A percentile compares a stretch with the other conserved stretches of the same genome.
phyloP scores from a whole-genome alignment of 2,797 vertebrate genomes.

The Spatula clypeata region DNA sequence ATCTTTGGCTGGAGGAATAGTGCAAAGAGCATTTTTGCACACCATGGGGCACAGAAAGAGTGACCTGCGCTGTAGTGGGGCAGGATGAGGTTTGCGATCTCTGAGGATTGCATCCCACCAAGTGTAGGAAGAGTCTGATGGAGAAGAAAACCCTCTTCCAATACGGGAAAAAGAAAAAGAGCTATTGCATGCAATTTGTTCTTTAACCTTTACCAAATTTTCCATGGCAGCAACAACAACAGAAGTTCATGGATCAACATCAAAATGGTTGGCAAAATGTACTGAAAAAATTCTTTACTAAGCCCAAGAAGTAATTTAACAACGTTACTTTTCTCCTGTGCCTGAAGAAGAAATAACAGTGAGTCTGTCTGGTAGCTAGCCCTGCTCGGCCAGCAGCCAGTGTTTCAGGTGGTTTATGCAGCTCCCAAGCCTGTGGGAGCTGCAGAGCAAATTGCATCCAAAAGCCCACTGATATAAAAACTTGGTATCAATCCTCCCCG shows the following conservation, averaged over 20 bases:
- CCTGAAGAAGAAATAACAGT: accelerated
- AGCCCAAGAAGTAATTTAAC: background rate
- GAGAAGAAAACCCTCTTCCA: background rate
- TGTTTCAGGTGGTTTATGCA: background rate
- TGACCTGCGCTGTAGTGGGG: background rate
- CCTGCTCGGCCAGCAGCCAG: accelerated
- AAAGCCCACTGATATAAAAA: accelerated
- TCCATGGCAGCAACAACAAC: background rate
- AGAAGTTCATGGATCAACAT: background rate
- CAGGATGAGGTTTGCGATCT: background rate
- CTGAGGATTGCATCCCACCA: background rate
- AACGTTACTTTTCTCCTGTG: background rate
- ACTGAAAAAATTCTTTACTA: background rate
- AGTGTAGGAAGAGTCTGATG: background rate
- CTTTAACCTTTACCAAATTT: background rate
- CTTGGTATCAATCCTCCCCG: background rate
- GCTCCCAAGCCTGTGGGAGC: background rate
- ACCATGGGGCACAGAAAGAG: background rate
- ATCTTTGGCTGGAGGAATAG: background rate
- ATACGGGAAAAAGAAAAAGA: background rate
- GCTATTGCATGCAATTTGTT: background rate
- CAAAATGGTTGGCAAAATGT: background rate
- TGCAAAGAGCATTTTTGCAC: background rate
- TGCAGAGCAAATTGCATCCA: accelerated
- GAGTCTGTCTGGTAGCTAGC: background rate